These are phyloP conservation scores for Eidolon dupreanum DNA, from an alignment of 2,797 vertebrate genomes.

Conservation along the genomic window DNA sequence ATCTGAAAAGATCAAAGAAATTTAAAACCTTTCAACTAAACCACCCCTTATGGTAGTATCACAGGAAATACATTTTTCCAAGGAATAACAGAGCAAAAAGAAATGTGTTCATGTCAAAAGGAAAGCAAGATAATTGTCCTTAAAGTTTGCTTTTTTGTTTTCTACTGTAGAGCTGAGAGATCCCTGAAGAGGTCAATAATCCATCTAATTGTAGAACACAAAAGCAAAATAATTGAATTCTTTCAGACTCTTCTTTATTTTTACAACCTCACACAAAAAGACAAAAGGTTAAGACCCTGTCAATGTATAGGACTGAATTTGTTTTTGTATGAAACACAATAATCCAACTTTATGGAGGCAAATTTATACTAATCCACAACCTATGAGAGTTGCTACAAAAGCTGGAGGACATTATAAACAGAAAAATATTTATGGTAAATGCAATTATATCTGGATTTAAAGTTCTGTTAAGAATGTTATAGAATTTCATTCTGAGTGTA, in stretches of 20 bases:
- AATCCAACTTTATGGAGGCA: background rate
- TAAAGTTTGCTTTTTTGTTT: background rate
- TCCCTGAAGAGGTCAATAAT: background rate
- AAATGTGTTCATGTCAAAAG: background rate
- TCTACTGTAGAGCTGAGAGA: background rate
- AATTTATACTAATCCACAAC: background rate
- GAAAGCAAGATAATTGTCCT: background rate
- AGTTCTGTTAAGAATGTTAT: background rate
- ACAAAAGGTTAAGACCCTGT: background rate
- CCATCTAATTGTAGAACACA: background rate
- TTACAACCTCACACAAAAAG: background rate
- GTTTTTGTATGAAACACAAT: background rate
- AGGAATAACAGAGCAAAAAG: background rate
- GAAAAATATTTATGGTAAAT: background rate
- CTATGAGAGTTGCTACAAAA: background rate
- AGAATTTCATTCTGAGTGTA: background rate
- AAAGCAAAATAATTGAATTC: background rate
- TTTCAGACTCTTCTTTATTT: background rate
- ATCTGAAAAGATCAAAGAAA: conserved; percentile 53
- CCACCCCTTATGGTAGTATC: background rate
- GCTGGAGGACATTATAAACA: background rate
- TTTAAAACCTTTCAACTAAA: conserved; percentile 38
- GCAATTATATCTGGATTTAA: background rate
- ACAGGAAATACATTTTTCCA: background rate
- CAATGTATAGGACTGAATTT: background rate